These are phyloP conservation scores for Galerucella pusilla DNA, from an alignment of 2,888 invertebrate species.

Conservation along the genomic window DNA sequence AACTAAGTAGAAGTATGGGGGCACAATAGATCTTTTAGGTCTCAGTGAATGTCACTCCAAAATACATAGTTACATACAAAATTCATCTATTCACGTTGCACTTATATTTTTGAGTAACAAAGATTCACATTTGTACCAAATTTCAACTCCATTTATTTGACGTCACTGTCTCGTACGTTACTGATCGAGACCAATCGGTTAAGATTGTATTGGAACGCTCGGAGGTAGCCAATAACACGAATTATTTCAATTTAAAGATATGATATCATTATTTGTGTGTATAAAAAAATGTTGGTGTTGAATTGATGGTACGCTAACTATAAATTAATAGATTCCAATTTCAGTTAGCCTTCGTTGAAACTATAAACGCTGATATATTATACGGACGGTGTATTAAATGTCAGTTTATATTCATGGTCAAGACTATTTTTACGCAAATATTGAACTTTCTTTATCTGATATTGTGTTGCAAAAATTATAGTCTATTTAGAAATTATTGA, in stretches of 20 bases:
- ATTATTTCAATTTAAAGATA: conserved; percentile 25
- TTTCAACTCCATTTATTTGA: too few species aligned
- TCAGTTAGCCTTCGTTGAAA: conserved; percentile 22
- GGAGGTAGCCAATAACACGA: conserved; percentile 25
- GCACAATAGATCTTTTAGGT: too few species aligned
- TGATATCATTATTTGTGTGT: conserved; percentile 21
- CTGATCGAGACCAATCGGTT: not conserved
- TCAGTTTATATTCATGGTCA: not conserved
- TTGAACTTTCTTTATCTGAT: too few species aligned
- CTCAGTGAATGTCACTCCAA: too few species aligned
- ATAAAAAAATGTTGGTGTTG: conserved; percentile 18
- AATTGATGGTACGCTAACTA: conserved; percentile 10
- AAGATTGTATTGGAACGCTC: conserved; percentile 28
- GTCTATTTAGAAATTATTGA: too few species aligned
- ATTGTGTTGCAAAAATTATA: too few species aligned
- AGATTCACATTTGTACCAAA: too few species aligned
- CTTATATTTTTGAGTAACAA: too few species aligned
- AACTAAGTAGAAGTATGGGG: too few species aligned
- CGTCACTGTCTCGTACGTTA: not conserved
- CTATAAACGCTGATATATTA: not conserved
- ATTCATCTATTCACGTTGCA: too few species aligned
- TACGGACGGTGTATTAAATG: not conserved
- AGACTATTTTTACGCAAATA: not conserved
- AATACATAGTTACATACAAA: too few species aligned
- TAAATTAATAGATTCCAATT: conserved; percentile 20